Percentiles rank a stretch among this genome's conserved stretches.
Evolutionary conservation across 1,140 invertebrate species (phyloP).

Genomic region (Drosophila oshimai): DNA sequence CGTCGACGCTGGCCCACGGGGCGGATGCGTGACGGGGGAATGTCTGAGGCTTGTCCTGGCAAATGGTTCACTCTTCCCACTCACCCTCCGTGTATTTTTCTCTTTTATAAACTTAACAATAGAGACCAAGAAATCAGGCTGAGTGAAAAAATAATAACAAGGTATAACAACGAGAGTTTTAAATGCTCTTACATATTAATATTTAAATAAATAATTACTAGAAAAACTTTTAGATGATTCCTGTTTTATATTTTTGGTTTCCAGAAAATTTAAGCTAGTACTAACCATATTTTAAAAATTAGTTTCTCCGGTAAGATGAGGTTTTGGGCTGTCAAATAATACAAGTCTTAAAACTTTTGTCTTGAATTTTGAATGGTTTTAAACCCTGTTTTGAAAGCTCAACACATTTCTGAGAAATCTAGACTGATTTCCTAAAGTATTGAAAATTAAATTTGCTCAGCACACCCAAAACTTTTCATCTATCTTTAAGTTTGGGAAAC

Average conservation of each 20-base stretch:
- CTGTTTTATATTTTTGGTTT: too few relatives aligned
- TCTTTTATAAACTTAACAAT: conserved; percentile 22
- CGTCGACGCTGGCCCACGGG: conserved; percentile 6
- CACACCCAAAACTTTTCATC: not conserved
- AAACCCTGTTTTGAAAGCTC: too few relatives aligned
- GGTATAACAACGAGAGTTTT: not conserved
- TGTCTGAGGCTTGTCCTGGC: conserved; percentile 25
- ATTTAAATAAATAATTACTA: too few relatives aligned
- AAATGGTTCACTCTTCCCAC: conserved; percentile 16
- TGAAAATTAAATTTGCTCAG: not conserved
- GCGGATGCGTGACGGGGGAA: conserved; percentile 30
- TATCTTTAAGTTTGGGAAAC: conserved; percentile 1
- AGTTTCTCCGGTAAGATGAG: too few relatives aligned
- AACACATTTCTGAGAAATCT: not conserved
- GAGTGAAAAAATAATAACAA: not conserved
- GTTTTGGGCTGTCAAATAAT: too few relatives aligned
- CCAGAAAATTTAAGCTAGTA: too few relatives aligned
- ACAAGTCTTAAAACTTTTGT: too few relatives aligned
- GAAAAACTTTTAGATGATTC: too few relatives aligned
- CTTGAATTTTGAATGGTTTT: too few relatives aligned
- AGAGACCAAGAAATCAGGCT: conserved; percentile 21
- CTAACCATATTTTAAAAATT: too few relatives aligned
- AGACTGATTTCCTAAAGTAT: not conserved
- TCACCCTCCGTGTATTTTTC: conserved; percentile 11
- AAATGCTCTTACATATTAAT: not conserved